A percentile compares a stretch with the other conserved stretches of the same genome.
These are phyloP conservation scores for Tragelaphus strepsiceros DNA, from an alignment of 2,113 vertebrate genomes.

Conservation along the genomic window DNA sequence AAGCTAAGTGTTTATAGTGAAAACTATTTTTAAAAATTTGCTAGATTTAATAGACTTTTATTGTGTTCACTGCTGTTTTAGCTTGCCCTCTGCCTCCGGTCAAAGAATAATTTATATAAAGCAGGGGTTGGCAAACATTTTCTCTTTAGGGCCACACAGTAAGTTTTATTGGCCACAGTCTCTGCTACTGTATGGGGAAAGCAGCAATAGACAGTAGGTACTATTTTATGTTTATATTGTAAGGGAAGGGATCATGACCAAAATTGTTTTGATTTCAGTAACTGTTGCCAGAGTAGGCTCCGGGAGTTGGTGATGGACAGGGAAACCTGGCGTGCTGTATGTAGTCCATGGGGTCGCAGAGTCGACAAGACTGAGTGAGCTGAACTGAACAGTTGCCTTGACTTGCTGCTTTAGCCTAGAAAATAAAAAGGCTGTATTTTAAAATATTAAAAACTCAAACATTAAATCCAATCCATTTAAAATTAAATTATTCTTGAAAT, in stretches of 20 bases:
- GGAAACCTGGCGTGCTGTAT: background rate
- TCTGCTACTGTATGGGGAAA: background rate
- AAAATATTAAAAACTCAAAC: background rate
- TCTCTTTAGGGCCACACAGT: background rate
- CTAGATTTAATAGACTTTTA: background rate
- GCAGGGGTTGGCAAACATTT: background rate
- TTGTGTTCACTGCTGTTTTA: background rate
- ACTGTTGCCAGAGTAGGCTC: background rate
- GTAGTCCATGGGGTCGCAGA: background rate
- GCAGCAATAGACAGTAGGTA: background rate
- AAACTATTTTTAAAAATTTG: background rate
- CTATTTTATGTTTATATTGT: background rate
- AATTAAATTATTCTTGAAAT: conserved; percentile 2
- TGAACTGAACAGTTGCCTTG: background rate
- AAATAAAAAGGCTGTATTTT: background rate
- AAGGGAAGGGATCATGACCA: background rate
- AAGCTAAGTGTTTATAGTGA: background rate
- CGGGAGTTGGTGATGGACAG: background rate
- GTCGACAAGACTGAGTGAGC: background rate
- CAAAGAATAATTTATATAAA: background rate
- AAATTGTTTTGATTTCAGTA: background rate
- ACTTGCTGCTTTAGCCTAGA: background rate
- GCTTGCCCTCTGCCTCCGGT: background rate
- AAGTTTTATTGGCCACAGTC: background rate
- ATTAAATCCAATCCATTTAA: background rate